These are phyloP conservation scores for Ciconia nigra DNA, from an alignment of 2,797 vertebrate genomes.

Conservation along the genomic window DNA sequence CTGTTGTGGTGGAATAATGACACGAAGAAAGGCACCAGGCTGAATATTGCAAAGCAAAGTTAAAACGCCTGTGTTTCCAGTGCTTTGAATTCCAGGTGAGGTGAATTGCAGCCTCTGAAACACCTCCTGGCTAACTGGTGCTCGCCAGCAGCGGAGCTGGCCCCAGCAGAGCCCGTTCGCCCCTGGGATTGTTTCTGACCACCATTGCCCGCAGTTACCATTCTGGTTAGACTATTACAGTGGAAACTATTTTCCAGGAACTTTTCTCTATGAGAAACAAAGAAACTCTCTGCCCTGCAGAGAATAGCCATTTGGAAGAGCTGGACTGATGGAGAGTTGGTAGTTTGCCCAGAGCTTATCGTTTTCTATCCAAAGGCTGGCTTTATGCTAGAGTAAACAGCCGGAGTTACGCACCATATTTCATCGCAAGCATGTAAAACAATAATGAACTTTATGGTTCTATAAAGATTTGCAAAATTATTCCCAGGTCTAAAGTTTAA, in stretches of 20 bases:
- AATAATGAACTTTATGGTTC: conserved; percentile 66
- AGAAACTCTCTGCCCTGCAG: conserved; percentile 20
- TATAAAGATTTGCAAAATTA: conserved; percentile 73
- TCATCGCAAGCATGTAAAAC: conserved; percentile 45
- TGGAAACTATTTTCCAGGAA: conserved; percentile 13
- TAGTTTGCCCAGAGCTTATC: conserved; percentile 49
- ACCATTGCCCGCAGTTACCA: neutral
- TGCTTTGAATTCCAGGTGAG: neutral
- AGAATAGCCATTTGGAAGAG: conserved; percentile 7
- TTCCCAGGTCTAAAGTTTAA: conserved; percentile 72
- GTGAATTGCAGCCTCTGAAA: neutral
- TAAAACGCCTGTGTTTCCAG: neutral
- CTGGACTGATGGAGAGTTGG: conserved; percentile 29
- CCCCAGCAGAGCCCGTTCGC: neutral
- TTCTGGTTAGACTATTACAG: neutral
- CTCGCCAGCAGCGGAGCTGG: neutral
- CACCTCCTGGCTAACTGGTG: neutral
- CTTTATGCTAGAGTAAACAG: conserved; percentile 60
- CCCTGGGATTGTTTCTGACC: neutral
- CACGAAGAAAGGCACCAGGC: conserved; percentile 16
- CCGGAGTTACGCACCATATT: conserved; percentile 31
- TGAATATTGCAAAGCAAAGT: neutral
- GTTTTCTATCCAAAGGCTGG: conserved; percentile 24
- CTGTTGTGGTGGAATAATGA: conserved; percentile 54
- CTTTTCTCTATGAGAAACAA: neutral